A percentile compares a stretch with the other conserved stretches of the same genome.
These are phyloP conservation scores for Diorhabda elongata DNA, from an alignment of 1,140 invertebrate genomes.

Conservation along the genomic window DNA sequence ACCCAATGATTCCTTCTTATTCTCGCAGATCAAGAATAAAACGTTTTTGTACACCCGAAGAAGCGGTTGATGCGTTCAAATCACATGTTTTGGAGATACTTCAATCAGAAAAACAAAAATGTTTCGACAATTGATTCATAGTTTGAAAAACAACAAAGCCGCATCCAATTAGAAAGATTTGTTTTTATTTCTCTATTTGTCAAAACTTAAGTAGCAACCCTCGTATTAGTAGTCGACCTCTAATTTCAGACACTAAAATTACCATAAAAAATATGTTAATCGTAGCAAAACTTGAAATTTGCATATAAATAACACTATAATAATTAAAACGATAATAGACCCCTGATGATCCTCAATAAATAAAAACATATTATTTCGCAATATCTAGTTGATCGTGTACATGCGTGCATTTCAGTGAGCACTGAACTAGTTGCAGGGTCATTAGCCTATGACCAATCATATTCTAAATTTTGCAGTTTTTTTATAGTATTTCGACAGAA, in stretches of 20 bases:
- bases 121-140: no score
- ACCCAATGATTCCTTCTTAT: no score
- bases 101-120: no score
- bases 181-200: no score
- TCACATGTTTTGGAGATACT: no score
- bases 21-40: no score
- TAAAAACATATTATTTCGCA: neutral
- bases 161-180: no score
- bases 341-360: neutral
- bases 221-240: neutral
- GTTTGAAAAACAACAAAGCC: no score
- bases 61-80: no score
- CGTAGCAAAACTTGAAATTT: neutral
- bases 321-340: neutral
- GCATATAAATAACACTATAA: neutral
- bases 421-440: neutral
- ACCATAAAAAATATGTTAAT: neutral
- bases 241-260: neutral
- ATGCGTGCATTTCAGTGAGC: slow-evolving; percentile 1
- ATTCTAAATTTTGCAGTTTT: neutral
- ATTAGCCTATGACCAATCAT: slow-evolving; percentile 2
- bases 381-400: slow-evolving; percentile 2
- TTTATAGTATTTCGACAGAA: neutral
- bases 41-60: no score
- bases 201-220: no score